These are phyloP conservation scores for Pterobdella sp. DNA, from an alignment of 2,888 invertebrate genomes.

Conservation along the genomic window DNA sequence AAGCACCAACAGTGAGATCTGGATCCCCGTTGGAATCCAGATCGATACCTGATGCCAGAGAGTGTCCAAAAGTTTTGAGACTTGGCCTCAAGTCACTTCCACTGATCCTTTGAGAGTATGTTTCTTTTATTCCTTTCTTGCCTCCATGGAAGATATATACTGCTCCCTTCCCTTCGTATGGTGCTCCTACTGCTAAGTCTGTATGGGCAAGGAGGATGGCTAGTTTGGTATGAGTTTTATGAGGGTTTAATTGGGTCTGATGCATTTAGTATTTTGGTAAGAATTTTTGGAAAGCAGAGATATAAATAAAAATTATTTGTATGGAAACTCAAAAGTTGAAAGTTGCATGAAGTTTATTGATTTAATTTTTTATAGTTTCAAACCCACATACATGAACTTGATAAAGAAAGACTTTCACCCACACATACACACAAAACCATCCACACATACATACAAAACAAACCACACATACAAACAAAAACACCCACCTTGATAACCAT, in stretches of 20 bases:
- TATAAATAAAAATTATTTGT: too few relatives aligned
- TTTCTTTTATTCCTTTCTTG: slow-evolving; percentile 39
- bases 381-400: neutral
- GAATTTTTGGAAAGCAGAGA: neutral
- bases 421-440: neutral
- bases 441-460: neutral
- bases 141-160: slow-evolving; percentile 83
- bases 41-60: slow-evolving; percentile 76
- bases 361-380: neutral
- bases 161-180: slow-evolving; percentile 69
- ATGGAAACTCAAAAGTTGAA: too few relatives aligned
- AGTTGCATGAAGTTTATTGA: too few relatives aligned
- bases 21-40: slow-evolving; percentile 90
- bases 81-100: slow-evolving; percentile 41
- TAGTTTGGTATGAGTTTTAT: neutral
- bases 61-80: slow-evolving; percentile 74
- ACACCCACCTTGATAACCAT: slow-evolving; percentile 19
- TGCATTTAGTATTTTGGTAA: neutral
- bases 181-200: slow-evolving; percentile 91
- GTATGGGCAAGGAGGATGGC: slow-evolving; percentile 26
- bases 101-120: slow-evolving; percentile 45
- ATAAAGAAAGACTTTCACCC: neutral
- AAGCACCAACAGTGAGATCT: slow-evolving; percentile 69
- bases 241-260: neutral
- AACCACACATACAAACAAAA: neutral